Evolutionary conservation across 2,113 vertebrate species (phyloP).

Genomic region (Pionites leucogaster): DNA sequence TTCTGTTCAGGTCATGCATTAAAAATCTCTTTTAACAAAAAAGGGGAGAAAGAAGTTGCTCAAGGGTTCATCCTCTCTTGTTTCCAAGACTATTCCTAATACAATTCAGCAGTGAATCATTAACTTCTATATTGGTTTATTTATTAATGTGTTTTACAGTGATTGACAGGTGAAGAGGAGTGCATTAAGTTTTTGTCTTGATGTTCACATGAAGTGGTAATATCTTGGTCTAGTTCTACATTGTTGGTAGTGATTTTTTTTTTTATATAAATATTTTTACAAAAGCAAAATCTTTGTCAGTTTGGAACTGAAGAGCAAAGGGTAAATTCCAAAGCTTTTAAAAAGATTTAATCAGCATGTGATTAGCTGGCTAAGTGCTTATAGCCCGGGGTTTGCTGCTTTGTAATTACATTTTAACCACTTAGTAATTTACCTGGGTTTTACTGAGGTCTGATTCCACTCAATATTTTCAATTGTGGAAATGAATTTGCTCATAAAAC

Average conservation of each 20-base stretch:
- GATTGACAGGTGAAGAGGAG: background rate
- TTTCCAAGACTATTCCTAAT: background rate
- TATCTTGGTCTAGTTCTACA: background rate
- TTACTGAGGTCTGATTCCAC: background rate
- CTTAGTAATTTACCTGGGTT: background rate
- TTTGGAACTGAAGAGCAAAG: background rate
- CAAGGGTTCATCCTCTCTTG: background rate
- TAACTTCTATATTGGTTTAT: background rate
- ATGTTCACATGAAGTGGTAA: background rate
- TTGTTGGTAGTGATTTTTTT: background rate
- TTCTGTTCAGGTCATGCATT: background rate
- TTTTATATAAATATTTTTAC: background rate
- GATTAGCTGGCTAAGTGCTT: background rate
- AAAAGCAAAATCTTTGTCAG: background rate
- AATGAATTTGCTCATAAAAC: background rate
- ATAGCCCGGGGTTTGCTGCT: background rate
- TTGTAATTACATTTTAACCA: background rate
- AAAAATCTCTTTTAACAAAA: background rate
- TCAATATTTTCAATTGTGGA: background rate
- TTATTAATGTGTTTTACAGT: background rate
- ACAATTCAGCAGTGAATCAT: background rate
- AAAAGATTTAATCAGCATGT: constrained; percentile 3
- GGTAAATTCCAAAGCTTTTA: background rate
- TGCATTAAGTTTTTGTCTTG: background rate
- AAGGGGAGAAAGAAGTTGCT: background rate